Evolutionary conservation across 2,797 vertebrate species (phyloP).

Genomic region (Scleropages formosus): DNA sequence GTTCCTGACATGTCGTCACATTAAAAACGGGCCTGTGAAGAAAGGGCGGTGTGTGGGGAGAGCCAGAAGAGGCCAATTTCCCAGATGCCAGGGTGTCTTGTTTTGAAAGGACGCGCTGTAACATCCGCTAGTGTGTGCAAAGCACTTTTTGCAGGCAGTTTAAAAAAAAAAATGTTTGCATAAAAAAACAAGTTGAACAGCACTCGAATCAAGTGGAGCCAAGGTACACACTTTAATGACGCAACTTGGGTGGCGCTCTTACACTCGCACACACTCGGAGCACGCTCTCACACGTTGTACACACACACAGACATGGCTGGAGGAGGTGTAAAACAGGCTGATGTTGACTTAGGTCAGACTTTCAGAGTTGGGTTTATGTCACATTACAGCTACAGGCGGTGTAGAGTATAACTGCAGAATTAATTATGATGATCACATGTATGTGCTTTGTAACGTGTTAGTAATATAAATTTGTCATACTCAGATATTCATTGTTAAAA

Average conservation of each 20-base stretch:
- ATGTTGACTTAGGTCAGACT: conserved; percentile 57
- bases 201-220: conserved; percentile 43
- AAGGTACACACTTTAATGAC: conserved; percentile 52
- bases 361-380: conserved; percentile 59
- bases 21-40: conserved; percentile 17
- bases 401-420: conserved; percentile 32
- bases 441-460: background rate
- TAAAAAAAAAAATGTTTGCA: background rate
- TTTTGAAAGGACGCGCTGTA: conserved; percentile 36
- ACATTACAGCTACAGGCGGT: conserved; percentile 33
- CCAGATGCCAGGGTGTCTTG: conserved; percentile 20
- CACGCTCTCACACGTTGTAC: conserved; percentile 31
- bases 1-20: conserved; percentile 18
- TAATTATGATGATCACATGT: background rate
- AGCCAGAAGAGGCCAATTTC: conserved; percentile 40
- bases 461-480: background rate
- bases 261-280: conserved; percentile 42
- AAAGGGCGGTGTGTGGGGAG: background rate
- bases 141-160: conserved; percentile 22
- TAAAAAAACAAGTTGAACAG: conserved; percentile 28
- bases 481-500: background rate
- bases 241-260: conserved; percentile 46
- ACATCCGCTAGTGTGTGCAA: conserved; percentile 41
- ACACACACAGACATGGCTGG: conserved; percentile 49
- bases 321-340: conserved; percentile 58